Evolutionary conservation across 2,888 invertebrate species (phyloP).

Genomic region (Pteria penguin): DNA sequence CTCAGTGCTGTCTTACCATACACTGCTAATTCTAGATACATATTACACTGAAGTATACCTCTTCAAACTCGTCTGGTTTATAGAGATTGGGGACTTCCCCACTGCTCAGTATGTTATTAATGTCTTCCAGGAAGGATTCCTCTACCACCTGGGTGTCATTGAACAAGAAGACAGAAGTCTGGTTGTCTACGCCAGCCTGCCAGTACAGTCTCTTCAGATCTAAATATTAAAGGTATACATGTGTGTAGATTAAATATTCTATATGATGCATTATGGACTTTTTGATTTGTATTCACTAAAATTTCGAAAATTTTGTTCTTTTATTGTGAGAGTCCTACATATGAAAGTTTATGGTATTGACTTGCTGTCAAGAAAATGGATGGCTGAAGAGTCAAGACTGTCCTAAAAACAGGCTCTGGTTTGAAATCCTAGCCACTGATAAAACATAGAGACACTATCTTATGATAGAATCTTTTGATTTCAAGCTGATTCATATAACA

Average conservation of each 20-base stretch:
- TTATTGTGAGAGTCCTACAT: no score
- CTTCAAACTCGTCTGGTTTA: slow-evolving; percentile 93
- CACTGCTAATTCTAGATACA: no score
- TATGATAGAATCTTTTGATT: no score
- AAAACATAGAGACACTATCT: no score
- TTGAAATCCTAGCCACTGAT: no score
- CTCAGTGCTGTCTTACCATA: no score
- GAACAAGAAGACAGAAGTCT: slow-evolving; percentile 90
- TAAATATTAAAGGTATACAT: slow-evolving; percentile 48
- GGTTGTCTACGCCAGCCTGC: slow-evolving; percentile 87
- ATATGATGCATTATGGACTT: background rate
- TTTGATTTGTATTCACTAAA: background rate
- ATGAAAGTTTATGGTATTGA: no score
- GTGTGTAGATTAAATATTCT: background rate
- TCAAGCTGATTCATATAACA: no score
- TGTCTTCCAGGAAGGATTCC: slow-evolving; percentile 91
- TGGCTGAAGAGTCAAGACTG: no score
- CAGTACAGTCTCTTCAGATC: slow-evolving; percentile 89
- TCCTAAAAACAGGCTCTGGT: no score
- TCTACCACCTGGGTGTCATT: slow-evolving; percentile 91
- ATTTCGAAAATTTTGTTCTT: no score
- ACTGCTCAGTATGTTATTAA: slow-evolving; percentile 92
- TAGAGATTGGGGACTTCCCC: slow-evolving; percentile 94
- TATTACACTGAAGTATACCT: slow-evolving; percentile 83
- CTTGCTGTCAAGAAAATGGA: no score